These are phyloP conservation scores for Sardinella longiceps DNA, from an alignment of 2,797 vertebrate genomes.

Conservation along the genomic window DNA sequence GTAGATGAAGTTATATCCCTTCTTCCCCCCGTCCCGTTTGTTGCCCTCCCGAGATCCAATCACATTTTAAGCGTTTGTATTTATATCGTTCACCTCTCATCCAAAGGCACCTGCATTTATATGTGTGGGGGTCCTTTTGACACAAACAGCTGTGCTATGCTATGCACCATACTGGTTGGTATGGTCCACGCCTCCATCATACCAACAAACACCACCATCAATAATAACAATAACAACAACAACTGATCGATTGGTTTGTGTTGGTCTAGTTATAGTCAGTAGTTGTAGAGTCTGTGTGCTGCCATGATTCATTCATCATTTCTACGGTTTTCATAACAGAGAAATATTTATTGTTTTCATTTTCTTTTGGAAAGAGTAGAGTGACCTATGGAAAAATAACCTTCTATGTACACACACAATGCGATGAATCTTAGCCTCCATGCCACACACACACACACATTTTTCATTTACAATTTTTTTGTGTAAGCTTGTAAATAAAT, in stretches of 20 bases:
- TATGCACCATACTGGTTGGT: background rate
- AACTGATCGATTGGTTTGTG: background rate
- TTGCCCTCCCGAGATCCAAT: constrained; percentile 50
- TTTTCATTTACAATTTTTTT: background rate
- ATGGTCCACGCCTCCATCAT: background rate
- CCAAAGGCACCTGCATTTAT: constrained; percentile 27
- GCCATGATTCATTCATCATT: too few relatives aligned
- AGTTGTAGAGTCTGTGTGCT: background rate
- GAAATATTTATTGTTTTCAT: background rate
- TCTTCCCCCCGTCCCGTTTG: constrained; percentile 39
- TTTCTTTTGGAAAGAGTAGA: background rate
- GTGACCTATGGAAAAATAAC: background rate
- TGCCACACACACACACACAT: background rate
- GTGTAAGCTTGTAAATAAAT: background rate
- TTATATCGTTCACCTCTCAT: constrained; percentile 39
- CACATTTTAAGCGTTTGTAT: constrained; percentile 46
- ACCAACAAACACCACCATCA: background rate
- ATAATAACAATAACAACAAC: background rate
- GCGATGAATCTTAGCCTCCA: background rate
- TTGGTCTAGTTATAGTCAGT: background rate
- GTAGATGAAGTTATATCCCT: constrained; percentile 55
- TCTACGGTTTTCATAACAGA: background rate
- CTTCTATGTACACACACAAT: background rate
- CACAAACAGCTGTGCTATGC: background rate
- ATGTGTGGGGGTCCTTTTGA: constrained; percentile 2